Conservation (phyloP, 2,113 vertebrate genomes). For the Gracilinanus agilis region DNA sequence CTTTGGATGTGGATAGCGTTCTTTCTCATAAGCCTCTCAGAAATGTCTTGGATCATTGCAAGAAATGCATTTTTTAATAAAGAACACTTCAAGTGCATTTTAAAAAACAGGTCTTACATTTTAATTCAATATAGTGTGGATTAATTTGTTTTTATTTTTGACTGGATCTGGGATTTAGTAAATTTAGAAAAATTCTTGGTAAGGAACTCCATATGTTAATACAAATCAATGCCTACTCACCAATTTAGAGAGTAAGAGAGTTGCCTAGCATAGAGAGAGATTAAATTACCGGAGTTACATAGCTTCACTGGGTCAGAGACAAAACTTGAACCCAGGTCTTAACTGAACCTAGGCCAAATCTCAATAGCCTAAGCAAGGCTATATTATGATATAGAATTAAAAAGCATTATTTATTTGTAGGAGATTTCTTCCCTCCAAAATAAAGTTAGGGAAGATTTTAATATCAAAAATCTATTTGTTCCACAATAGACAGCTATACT, state of each 20-base stretch:
- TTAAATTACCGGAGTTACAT: background rate
- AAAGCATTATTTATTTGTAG: background rate
- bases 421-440: background rate
- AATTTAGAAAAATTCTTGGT: background rate
- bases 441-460: background rate
- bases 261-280: background rate
- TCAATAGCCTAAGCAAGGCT: background rate
- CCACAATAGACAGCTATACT: background rate
- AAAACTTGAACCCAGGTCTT: background rate
- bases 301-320: background rate
- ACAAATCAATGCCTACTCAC: background rate
- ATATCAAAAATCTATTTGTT: background rate
- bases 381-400: constrained; percentile 1
- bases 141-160: background rate
- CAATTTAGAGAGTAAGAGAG: background rate
- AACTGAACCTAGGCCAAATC: background rate
- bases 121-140: background rate
- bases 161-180: background rate
- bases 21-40: no score
- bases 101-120: background rate
- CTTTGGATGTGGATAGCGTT: no score
- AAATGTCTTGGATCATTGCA: no score
- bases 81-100: background rate
- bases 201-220: background rate
- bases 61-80: background rate